A percentile compares a stretch with the other conserved stretches of the same genome.
Evolutionary conservation across 2,888 invertebrate species (phyloP).

Genomic region (Eudemis profundana): DNA sequence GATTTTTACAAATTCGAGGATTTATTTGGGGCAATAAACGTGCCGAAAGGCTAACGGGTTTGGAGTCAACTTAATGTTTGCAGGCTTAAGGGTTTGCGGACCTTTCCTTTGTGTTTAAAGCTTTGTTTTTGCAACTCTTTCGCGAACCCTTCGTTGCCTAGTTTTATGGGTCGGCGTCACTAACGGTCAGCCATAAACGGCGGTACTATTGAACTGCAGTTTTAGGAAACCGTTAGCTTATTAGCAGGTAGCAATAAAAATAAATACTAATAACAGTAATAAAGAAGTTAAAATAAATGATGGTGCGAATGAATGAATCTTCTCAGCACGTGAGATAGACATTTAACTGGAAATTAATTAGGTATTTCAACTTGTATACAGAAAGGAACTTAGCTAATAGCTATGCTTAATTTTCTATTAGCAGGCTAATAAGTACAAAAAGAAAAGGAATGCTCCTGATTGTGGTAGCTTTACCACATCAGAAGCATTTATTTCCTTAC

Average conservation of each 20-base stretch:
- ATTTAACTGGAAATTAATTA: not conserved
- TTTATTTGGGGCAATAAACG: slow-evolving; percentile 70
- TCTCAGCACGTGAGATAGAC: not conserved
- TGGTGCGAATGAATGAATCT: slow-evolving; percentile 31
- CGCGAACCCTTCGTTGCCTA: slow-evolving; percentile 63
- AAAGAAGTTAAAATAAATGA: slow-evolving; percentile 35
- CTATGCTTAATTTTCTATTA: too few relatives aligned
- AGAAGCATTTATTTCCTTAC: too few relatives aligned
- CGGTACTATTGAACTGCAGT: slow-evolving; percentile 52
- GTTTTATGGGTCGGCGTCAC: slow-evolving; percentile 54
- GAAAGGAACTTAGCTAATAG: too few relatives aligned
- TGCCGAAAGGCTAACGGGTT: slow-evolving; percentile 60
- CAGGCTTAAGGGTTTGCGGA: slow-evolving; percentile 51
- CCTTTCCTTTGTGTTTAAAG: slow-evolving; percentile 54
- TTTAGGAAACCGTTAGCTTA: slow-evolving; percentile 42
- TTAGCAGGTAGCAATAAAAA: slow-evolving; percentile 42
- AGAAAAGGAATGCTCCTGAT: too few relatives aligned
- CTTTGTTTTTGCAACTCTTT: slow-evolving; percentile 67
- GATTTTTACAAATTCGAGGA: slow-evolving; percentile 48
- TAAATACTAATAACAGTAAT: slow-evolving; percentile 42
- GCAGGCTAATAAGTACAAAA: too few relatives aligned
- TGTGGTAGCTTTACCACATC: too few relatives aligned
- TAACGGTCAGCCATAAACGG: slow-evolving; percentile 63
- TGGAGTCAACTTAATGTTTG: slow-evolving; percentile 52
- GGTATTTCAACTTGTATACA: not conserved